Base-by-base conservation (phyloP, 1,140 invertebrate genomes). In the Linepithema humile region DNA sequence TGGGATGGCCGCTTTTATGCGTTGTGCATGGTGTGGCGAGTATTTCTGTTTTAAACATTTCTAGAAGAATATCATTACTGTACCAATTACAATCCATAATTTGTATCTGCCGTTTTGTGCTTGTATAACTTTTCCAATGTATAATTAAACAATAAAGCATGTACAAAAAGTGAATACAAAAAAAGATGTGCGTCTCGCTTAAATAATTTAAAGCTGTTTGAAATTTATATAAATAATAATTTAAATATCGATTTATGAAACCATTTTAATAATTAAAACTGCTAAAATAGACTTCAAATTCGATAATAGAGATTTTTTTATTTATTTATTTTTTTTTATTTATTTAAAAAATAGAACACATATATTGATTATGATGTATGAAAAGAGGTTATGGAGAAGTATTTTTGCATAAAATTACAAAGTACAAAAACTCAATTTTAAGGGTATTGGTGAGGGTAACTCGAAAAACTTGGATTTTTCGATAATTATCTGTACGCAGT, bases 181-280 rank as follows among this genome's bases (percentile, higher is more conserved):
- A n/a, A n/a, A n/a, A n/a, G n/a, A n/a, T n/a, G n/a, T n/a, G n/a
- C 3, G 15, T 17, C 15, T 45, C 48, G 3, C 43, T 67, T 65
- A 67, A 67, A 67, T 67, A 67, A 67, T 67, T 29, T 2, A 67
- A 67, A 67, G 43, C 6, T 67, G 23, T 48, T 12, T n/a, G 23
- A 45, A 67, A 67, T 67, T 15, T 45, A 48, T 67, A 67, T 45
- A 26, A 65, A 45, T 67, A 67, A 67, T 48, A 45, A 67, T 45
- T 65, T 35, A 45, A 45, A 67, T 67, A n/a, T 67, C 15, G 9
- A 23, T 65, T 65, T 45, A 45, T 45, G 15, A 65, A 43, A 43
- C 1, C 3, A 67, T 48, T 67, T 67, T 67, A 45, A 32, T 67
- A 29, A 67, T 48, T 45, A 45, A 45, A 67, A 43, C n/a, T n/a